These are phyloP conservation scores for Lepidochrysops patricia DNA, from an alignment of 2,888 invertebrate genomes.

Conservation along the genomic window DNA sequence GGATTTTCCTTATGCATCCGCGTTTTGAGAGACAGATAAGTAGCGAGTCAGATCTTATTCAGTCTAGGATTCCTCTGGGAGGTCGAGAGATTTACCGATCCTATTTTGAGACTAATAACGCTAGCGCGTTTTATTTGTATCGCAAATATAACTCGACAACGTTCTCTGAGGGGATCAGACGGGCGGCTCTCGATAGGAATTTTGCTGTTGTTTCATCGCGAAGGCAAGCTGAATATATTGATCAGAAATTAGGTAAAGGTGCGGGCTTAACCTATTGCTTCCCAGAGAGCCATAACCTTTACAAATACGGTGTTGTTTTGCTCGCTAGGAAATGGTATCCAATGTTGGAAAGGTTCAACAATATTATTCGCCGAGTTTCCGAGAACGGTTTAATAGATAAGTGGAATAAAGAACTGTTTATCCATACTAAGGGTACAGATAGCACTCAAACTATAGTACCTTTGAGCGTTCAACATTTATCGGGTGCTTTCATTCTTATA, in stretches of 20 bases:
- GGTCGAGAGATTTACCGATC: conserved; percentile 65
- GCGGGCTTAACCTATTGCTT: conserved; percentile 60
- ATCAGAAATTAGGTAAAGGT: conserved; percentile 60
- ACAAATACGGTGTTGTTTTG: conserved; percentile 67
- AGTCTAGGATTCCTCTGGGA: conserved; percentile 57
- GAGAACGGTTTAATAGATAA: conserved; percentile 68
- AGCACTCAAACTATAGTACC: conserved; percentile 46
- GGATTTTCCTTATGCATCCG: conserved; percentile 69
- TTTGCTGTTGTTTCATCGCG: conserved; percentile 62
- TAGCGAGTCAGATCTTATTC: conserved; percentile 57
- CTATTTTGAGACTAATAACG: conserved; percentile 67
- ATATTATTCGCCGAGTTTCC: conserved; percentile 59
- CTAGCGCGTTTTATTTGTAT: conserved; percentile 64
- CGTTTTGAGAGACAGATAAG: conserved; percentile 68
- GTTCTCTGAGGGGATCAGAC: conserved; percentile 54
- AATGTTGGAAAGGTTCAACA: conserved; percentile 55
- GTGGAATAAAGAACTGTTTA: conserved; percentile 62
- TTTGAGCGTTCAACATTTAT: conserved; percentile 53
- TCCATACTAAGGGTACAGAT: conserved; percentile 38
- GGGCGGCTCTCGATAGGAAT: conserved; percentile 51
- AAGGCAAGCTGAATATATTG: conserved; percentile 60
- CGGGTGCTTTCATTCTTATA: conserved; percentile 66
- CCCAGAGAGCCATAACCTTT: conserved; percentile 57
- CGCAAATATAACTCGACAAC: conserved; percentile 59
- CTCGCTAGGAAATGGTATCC: conserved; percentile 64